These are phyloP conservation scores for Abramis brama DNA, from an alignment of 2,113 vertebrate genomes.

Conservation along the genomic window DNA sequence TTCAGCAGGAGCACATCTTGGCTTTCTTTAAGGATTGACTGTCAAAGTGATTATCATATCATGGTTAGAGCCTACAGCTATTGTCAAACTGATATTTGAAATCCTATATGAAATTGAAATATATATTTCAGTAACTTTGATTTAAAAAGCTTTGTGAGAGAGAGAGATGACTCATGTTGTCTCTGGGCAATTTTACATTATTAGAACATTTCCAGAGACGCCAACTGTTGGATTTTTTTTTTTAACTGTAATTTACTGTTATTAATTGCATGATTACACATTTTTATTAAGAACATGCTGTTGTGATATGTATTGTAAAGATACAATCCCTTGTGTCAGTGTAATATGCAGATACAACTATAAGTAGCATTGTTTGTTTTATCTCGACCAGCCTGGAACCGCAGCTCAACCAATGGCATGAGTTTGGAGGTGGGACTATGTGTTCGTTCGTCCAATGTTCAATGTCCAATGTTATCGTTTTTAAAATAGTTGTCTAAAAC, in stretches of 20 bases:
- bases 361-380: neutral
- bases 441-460: neutral
- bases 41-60: slow-evolving; percentile 50
- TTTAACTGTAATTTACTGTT: neutral
- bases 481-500: no score
- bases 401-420: neutral
- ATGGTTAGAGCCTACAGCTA: slow-evolving; percentile 38
- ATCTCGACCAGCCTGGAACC: neutral
- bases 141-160: slow-evolving; percentile 34
- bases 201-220: neutral
- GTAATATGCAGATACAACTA: neutral
- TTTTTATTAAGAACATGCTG: neutral
- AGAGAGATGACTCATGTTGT: slow-evolving; percentile 36
- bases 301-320: neutral
- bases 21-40: slow-evolving; percentile 18
- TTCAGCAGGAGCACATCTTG: neutral
- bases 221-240: neutral
- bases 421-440: neutral
- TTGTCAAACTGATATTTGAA: slow-evolving; percentile 37
- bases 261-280: neutral
- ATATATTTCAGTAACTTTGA: slow-evolving; percentile 41
- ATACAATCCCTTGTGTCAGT: neutral
- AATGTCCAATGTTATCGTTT: no score
- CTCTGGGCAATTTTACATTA: slow-evolving; percentile 2
- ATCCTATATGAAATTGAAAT: slow-evolving; percentile 48